Evolutionary conservation across 2,113 vertebrate genomes (phyloP).

Genomic region (Leucopternis melanops): DNA sequence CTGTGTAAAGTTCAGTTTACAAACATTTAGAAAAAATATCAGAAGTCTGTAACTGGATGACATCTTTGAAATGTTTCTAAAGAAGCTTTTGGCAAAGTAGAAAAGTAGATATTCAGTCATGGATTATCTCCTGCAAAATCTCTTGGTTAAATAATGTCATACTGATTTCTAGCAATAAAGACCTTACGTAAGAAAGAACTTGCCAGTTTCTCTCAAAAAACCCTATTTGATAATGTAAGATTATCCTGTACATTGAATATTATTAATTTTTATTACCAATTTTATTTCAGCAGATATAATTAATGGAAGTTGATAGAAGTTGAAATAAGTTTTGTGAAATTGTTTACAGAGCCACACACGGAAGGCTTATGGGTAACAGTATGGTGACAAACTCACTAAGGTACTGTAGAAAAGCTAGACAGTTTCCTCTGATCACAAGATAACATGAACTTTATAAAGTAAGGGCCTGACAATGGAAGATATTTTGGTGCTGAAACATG

Average conservation of each 20-base stretch:
- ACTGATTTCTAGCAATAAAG: background rate
- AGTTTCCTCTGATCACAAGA: background rate
- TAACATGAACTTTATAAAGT: background rate
- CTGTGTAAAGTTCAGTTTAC: background rate
- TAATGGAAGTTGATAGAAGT: background rate
- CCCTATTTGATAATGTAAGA: background rate
- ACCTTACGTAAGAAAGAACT: background rate
- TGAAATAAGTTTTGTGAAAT: background rate
- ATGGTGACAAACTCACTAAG: background rate
- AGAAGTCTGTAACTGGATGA: background rate
- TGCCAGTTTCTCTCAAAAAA: background rate
- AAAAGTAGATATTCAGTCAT: background rate
- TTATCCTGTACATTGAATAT: background rate
- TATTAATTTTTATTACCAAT: background rate
- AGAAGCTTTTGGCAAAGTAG: background rate
- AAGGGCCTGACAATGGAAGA: background rate
- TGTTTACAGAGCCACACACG: background rate
- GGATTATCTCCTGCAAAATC: background rate
- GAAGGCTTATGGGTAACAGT: background rate
- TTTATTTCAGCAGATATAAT: background rate
- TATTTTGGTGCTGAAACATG: background rate
- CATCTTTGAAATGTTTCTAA: background rate
- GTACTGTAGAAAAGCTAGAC: background rate
- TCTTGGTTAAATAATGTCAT: background rate
- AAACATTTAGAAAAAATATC: background rate